Conservation (phyloP, 2,797 vertebrate genomes). For the Gymnopithys bicolor region DNA sequence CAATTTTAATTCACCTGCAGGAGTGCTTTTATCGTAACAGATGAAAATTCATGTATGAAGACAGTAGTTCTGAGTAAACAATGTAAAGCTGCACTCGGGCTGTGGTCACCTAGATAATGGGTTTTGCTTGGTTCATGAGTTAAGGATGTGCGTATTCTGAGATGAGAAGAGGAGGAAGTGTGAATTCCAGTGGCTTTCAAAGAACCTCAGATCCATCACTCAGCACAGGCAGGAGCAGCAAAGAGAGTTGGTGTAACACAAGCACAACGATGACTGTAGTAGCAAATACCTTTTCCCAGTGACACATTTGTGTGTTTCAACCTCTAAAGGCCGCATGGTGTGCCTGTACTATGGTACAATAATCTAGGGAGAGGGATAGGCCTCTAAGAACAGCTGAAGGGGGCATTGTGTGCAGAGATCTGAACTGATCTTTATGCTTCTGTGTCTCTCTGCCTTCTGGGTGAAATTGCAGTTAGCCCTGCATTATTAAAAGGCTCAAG, state of each 20-base stretch:
- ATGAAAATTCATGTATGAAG: neutral
- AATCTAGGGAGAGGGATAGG: neutral
- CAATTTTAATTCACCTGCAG: constrained; percentile 15
- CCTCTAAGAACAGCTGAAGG: neutral
- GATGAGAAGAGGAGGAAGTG: neutral
- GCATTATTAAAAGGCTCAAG: neutral
- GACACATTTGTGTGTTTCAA: neutral
- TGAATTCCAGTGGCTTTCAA: neutral
- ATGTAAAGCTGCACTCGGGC: neutral
- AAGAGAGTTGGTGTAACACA: neutral
- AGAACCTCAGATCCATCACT: neutral
- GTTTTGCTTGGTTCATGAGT: rapidly evolving
- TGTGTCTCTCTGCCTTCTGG: neutral
- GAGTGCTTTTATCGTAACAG: neutral
- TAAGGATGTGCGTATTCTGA: neutral
- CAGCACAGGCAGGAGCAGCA: neutral
- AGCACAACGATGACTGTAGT: neutral
- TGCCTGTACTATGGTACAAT: neutral
- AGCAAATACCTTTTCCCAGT: neutral
- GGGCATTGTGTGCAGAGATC: neutral
- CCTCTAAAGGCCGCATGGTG: neutral
- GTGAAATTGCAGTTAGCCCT: neutral
- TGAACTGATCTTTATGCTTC: neutral
- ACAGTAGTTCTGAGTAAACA: neutral
- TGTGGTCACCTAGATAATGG: neutral